Evolutionary conservation across 2,888 invertebrate genomes (phyloP).

Genomic region (Phymatocera aterrima): DNA sequence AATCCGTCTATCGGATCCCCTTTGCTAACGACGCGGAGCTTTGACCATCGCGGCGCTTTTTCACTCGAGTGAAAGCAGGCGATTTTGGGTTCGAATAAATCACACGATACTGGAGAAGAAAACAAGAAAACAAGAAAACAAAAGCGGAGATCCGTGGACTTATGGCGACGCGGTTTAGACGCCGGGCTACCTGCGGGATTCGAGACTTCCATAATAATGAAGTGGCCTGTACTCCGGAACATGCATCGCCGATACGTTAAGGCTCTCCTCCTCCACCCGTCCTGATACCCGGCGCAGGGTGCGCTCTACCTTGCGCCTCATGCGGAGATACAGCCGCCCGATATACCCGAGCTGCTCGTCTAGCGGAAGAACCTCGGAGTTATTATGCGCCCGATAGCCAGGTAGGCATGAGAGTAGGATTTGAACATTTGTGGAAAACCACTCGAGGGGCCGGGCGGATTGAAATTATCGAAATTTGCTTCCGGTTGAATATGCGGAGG

Average conservation of each 20-base stretch:
- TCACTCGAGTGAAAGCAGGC: not conserved
- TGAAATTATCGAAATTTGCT: too few species aligned
- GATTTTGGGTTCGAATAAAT: constrained; percentile 20
- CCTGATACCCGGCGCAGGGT: not conserved
- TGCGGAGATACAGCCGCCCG: not conserved
- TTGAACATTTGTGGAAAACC: too few species aligned
- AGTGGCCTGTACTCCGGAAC: constrained; percentile 64
- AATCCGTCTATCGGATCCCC: too few species aligned
- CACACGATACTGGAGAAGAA: too few species aligned
- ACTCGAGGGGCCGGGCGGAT: too few species aligned
- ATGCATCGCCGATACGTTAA: constrained; percentile 59
- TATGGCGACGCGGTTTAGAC: too few species aligned
- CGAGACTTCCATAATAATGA: constrained; percentile 69
- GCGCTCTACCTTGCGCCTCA: not conserved
- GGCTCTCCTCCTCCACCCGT: not conserved
- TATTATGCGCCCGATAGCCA: too few species aligned
- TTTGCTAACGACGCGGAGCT: too few species aligned
- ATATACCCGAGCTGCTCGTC: not conserved
- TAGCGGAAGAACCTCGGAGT: too few species aligned
- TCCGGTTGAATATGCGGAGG: too few species aligned
- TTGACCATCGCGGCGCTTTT: not conserved
- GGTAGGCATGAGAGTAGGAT: too few species aligned
- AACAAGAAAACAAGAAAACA: too few species aligned
- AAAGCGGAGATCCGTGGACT: not conserved
- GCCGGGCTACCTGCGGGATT: constrained; percentile 46